These are phyloP conservation scores for Belonocnema kinseyi DNA, from an alignment of 1,140 invertebrate genomes.

Conservation along the genomic window DNA sequence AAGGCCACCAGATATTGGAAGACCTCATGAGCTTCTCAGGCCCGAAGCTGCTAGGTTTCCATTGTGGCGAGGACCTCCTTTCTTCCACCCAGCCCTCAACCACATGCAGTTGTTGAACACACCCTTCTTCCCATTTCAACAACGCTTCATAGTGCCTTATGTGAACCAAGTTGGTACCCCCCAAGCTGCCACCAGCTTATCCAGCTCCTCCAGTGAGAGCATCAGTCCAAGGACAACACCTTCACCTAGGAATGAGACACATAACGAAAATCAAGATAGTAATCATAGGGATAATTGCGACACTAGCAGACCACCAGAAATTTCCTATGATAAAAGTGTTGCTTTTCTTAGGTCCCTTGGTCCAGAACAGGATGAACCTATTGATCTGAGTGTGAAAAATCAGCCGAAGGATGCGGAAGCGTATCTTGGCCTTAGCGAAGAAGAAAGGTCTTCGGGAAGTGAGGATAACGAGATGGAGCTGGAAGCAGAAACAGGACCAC, in stretches of 20 bases:
- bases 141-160: slow-evolving; percentile 68
- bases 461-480: slow-evolving; percentile 60
- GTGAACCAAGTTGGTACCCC: slow-evolving; percentile 62
- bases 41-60: slow-evolving; percentile 67
- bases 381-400: slow-evolving; percentile 85
- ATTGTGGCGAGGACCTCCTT: slow-evolving; percentile 66
- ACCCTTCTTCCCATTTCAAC: slow-evolving; percentile 69
- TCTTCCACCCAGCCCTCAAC: slow-evolving; percentile 67
- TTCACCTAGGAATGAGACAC: slow-evolving; percentile 58
- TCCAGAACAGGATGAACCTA: slow-evolving; percentile 81
- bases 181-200: slow-evolving; percentile 59
- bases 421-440: slow-evolving; percentile 11
- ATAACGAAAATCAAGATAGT: slow-evolving; percentile 2
- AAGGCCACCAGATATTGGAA: slow-evolving; percentile 55
- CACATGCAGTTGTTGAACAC: slow-evolving; percentile 69
- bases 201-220: slow-evolving; percentile 68
- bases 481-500: slow-evolving; percentile 72
- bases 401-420: slow-evolving; percentile 71
- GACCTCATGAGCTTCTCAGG: slow-evolving; percentile 62
- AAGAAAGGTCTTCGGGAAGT: slow-evolving; percentile 69
- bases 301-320: slow-evolving; percentile 38
- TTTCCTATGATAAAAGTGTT: slow-evolving; percentile 62
- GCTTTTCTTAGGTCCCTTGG: slow-evolving; percentile 68
- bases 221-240: slow-evolving; percentile 66
- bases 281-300: slow-evolving; percentile 37